Percentiles rank a stretch among this genome's conserved stretches.
phyloP scores from a whole-genome alignment of 2,113 vertebrate species.

The Albula glossodonta region DNA sequence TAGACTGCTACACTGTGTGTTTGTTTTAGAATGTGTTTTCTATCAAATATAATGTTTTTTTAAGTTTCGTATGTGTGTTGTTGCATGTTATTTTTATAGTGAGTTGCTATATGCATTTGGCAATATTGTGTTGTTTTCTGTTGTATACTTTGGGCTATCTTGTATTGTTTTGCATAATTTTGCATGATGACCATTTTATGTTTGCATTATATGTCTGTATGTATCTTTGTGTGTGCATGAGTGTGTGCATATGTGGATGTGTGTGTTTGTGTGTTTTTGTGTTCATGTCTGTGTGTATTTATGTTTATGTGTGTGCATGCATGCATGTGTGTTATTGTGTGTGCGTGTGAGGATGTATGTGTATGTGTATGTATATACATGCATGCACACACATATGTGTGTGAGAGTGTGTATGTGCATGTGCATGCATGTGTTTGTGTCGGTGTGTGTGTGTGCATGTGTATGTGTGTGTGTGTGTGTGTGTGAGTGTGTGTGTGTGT shows the following conservation, averaged over 20 bases:
- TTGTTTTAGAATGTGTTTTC: too few species aligned
- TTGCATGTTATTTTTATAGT: too few species aligned
- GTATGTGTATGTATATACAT: slow-evolving; percentile 13
- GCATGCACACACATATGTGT: slow-evolving; percentile 17
- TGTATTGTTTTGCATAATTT: not conserved
- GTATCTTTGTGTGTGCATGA: slow-evolving; percentile 1
- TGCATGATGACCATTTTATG: not conserved
- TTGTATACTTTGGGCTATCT: not conserved
- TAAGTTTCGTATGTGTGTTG: too few species aligned
- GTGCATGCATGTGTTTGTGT: slow-evolving; percentile 18
- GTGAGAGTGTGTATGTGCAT: not conserved
- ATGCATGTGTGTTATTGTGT: not conserved
- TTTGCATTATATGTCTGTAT: not conserved
- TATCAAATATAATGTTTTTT: too few species aligned
- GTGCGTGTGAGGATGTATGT: slow-evolving; percentile 13
- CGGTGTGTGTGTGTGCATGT: slow-evolving; percentile 14
- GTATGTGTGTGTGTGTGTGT: slow-evolving; percentile 24
- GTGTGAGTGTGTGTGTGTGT: slow-evolving; percentile 37
- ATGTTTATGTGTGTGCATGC: slow-evolving; percentile 2
- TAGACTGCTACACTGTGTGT: too few species aligned
- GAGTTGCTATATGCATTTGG: too few species aligned
- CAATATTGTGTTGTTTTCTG: too few species aligned
- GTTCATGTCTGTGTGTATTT: slow-evolving; percentile 4
- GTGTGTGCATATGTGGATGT: not conserved
- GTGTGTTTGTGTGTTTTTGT: not conserved